Conservation (phyloP, 2,888 invertebrate species). For the Diarsia rubi region DNA sequence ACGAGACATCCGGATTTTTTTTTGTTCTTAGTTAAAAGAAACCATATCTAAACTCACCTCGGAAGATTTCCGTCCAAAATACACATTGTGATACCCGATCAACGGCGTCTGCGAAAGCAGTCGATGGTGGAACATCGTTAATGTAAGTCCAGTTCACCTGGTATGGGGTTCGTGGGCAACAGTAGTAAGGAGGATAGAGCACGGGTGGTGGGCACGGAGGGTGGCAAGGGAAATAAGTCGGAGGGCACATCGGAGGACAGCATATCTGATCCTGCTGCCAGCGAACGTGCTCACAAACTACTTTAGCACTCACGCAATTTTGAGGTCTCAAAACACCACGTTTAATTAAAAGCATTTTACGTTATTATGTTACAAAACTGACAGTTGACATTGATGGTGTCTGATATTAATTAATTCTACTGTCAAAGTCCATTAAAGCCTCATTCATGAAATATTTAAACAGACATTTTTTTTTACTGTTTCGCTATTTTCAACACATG, state of each 20-base stretch:
- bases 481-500: slow-evolving; percentile 2
- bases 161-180: slow-evolving; percentile 79
- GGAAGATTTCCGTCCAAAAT: slow-evolving; percentile 94
- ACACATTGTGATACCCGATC: slow-evolving; percentile 93
- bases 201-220: slow-evolving; percentile 39
- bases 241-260: background rate
- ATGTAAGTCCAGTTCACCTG: slow-evolving; percentile 89
- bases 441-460: slow-evolving; percentile 1
- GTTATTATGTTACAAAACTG: background rate
- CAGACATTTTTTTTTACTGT: background rate
- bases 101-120: slow-evolving; percentile 92
- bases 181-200: slow-evolving; percentile 74
- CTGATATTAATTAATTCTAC: slow-evolving; percentile 7
- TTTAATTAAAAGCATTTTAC: slow-evolving; percentile 43
- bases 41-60: slow-evolving; percentile 89
- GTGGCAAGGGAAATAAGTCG: slow-evolving; percentile 23
- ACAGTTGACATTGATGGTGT: slow-evolving; percentile 25
- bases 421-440: slow-evolving; percentile 9
- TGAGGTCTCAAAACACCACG: slow-evolving; percentile 31
- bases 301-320: slow-evolving; percentile 24
- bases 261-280: slow-evolving; percentile 8
- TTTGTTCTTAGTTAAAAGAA: slow-evolving; percentile 25
- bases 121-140: slow-evolving; percentile 91
- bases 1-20: too few species aligned
- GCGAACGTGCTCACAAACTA: slow-evolving; percentile 42